Evolutionary conservation across 2,888 invertebrate genomes (phyloP).

Genomic region (Drosophila recens): DNA sequence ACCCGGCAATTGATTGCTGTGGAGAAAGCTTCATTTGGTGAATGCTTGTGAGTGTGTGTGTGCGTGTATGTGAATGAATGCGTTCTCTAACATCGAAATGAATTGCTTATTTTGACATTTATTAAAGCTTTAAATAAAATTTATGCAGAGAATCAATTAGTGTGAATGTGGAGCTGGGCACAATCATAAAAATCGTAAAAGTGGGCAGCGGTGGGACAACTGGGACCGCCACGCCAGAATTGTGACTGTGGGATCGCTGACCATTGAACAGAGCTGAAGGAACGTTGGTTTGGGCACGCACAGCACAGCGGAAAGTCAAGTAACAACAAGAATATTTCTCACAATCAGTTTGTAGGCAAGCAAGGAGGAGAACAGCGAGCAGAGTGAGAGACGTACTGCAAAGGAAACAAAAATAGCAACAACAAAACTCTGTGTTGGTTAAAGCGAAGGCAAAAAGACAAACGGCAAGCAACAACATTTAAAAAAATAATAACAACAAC

Average conservation of each 20-base stretch:
- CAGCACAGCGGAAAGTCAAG: slow-evolving; percentile 63
- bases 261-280: slow-evolving; percentile 17
- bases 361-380: slow-evolving; percentile 19
- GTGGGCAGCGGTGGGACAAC: slow-evolving; percentile 15
- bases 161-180: slow-evolving; percentile 46
- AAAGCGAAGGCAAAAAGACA: slow-evolving; percentile 73
- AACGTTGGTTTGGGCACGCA: slow-evolving; percentile 25
- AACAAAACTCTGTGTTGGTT: slow-evolving; percentile 50
- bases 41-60: slow-evolving; percentile 28
- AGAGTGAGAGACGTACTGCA: slow-evolving; percentile 37
- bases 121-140: slow-evolving; percentile 82
- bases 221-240: slow-evolving; percentile 4
- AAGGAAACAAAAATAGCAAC: slow-evolving; percentile 56
- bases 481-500: slow-evolving; percentile 20
- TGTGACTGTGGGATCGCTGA: slow-evolving; percentile 26
- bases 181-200: slow-evolving; percentile 50
- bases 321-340: slow-evolving; percentile 72
- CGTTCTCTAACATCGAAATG: slow-evolving; percentile 79
- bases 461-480: slow-evolving; percentile 45
- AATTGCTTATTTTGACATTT: slow-evolving; percentile 82
- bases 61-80: slow-evolving; percentile 45
- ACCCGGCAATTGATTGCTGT: slow-evolving; percentile 77
- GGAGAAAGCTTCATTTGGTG: slow-evolving; percentile 75
- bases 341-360: slow-evolving; percentile 71
- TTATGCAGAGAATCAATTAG: slow-evolving; percentile 81